Evolutionary conservation across 2,888 invertebrate species (phyloP), one percentile per base, ranked within the genome.

Genomic region (Belgica antarctica): DNA sequence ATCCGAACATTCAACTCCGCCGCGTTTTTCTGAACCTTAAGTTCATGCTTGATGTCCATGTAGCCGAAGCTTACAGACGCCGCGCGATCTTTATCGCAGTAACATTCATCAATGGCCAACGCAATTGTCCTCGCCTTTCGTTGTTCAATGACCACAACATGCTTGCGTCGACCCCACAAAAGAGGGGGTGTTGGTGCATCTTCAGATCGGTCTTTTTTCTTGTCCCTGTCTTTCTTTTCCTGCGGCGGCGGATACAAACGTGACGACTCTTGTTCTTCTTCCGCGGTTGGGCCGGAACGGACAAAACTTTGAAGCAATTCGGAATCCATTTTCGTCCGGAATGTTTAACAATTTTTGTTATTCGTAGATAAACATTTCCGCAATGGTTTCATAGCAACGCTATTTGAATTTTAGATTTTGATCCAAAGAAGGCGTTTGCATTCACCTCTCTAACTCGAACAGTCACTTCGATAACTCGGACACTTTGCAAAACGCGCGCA

Each of bases 71-170:
- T 90, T 15, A 93, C 93, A 0, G 94, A 93, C 0, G 94, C 94
- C 0, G 94, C 94, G 4, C 94, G 83, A 77, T 94, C 94, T 76
- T 94, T 94, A 77, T 94, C 94, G 19, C 93, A 94, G 76, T 93
- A 94, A 22, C 90, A 80, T 76, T 94, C 94, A 74, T 92, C 92
- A 57, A 79, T 79, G 59, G 77, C 77, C 68, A 79, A 68, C 77
- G 31, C 34, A 27, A 68, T 28, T 12, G 25, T 59, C 27, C n/a
- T 25, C 3, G 52, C 31, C 24, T 68, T 68, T 4, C 68, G 12
- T 17, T 68, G 68, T 15, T 68, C 68, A 31, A 68, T 68, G 25
- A 68, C 22, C 28, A 68, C 47, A n/a, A 57, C 31, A 31, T 52
- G 28, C 15, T 68, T 68, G 8, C 68, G 28, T 19, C 68, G 24